Evolutionary conservation across 2,797 vertebrate genomes (phyloP), one percentile per base, ranked within the genome.

Genomic region (Spheniscus humboldti): DNA sequence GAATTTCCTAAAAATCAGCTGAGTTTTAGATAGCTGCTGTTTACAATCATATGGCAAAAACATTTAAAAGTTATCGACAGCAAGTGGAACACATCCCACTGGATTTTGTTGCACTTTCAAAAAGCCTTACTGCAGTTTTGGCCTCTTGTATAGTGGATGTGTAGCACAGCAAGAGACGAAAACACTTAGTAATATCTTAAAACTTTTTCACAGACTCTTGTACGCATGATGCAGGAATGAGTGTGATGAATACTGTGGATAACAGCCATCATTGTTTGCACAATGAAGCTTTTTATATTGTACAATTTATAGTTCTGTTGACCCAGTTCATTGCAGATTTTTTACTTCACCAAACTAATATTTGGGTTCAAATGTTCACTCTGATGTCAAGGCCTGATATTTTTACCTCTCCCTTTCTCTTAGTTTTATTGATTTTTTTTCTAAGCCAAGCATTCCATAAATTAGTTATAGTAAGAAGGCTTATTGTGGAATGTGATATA

Each of bases 401-500:
- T 96, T 95, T 96, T 83, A 77, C 78, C 77, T 87, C 78, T 94
- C 41, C 48, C 45, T 90, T 96, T 67, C 56, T 76, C 80, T 86
- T 85, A 47, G 92, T 88, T 96, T 86, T 94, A 96, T 85, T 96
- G 76, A 90, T 83, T 94, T 95, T 83, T 94, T 95, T 97, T 91
- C 64, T 73, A 87, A 96, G 84, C 81, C 82, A 94, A 92, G 76
- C 85, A 95, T 96, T 94, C 91, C 92, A 93, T 95, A 90, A 93
- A 90, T 96, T 94, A 96, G 94, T 96, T 96, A 86, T n/a, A 82
- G 78, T 30, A 74, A 92, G 92, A 91, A 89, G 79, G 81, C 87
- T 94, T 90, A 89, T 95, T 96, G 88, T 95, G 95, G 86, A 96
- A 96, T 92, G 94, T 94, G 94, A 95, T 97, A 95, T 96, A 97